A percentile compares a stretch with the other conserved stretches of the same genome.
These are phyloP conservation scores for Cryptus armator DNA, from an alignment of 2,888 invertebrate species.

Conservation along the genomic window DNA sequence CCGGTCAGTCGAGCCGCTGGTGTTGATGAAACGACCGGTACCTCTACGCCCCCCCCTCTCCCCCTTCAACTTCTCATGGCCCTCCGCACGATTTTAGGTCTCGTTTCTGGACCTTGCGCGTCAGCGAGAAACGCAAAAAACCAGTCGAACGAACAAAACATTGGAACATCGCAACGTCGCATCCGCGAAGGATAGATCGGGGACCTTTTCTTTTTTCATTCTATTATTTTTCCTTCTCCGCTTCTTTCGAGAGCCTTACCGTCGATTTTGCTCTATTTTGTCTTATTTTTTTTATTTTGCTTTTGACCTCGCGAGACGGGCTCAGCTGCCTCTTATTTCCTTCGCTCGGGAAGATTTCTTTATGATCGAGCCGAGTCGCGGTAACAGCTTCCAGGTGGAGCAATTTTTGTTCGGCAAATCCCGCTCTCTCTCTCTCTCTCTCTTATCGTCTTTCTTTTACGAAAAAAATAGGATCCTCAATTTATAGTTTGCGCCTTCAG, in stretches of 20 bases:
- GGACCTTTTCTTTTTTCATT: neutral
- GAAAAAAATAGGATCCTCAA: neutral
- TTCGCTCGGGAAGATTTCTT: constrained; percentile 32
- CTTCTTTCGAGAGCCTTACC: constrained; percentile 41
- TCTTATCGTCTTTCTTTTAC: neutral
- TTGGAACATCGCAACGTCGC: constrained; percentile 36
- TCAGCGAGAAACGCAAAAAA: constrained; percentile 44
- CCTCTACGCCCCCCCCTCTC: constrained; percentile 48
- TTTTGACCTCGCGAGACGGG: constrained; percentile 12
- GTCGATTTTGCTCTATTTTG: constrained; percentile 29
- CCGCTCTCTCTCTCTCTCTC: neutral
- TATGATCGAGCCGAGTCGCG: constrained; percentile 22
- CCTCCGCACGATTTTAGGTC: neutral
- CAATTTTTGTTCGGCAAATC: neutral
- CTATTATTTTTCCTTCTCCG: constrained; percentile 12
- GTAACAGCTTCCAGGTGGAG: constrained; percentile 16
- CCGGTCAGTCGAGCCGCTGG: constrained; percentile 51
- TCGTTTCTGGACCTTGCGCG: neutral
- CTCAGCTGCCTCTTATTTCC: constrained; percentile 22
- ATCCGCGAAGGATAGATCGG: constrained; percentile 33
- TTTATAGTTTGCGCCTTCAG: neutral
- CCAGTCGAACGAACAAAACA: constrained; percentile 20
- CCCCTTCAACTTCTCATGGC: constrained; percentile 35
- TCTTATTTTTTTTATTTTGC: neutral
- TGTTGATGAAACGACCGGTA: constrained; percentile 50